Evolutionary conservation across 2,113 vertebrate species (phyloP).

Genomic region (Lophura nycthemera): DNA sequence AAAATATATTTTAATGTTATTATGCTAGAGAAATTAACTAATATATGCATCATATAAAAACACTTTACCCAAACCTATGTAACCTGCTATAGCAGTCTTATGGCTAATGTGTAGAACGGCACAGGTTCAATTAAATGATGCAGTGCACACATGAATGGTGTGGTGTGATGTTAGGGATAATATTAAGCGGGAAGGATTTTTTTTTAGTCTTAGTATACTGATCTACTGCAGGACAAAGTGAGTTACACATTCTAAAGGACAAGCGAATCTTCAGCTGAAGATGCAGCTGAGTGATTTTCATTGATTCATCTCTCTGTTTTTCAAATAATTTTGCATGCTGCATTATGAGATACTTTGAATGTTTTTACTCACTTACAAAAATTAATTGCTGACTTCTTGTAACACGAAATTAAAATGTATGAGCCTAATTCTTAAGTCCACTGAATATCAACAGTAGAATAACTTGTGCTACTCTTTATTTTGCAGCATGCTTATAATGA

Average conservation of each 20-base stretch:
- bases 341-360: conserved; percentile 60
- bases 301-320: conserved; percentile 56
- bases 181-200: background rate
- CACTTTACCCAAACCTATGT: conserved; percentile 73
- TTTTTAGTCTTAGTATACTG: background rate
- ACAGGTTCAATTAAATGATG: conserved; percentile 60
- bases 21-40: conserved; percentile 76
- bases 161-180: conserved; percentile 10
- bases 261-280: conserved; percentile 48
- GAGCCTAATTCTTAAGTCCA: conserved; percentile 55
- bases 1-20: conserved; percentile 82
- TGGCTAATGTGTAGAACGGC: conserved; percentile 32
- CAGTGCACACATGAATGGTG: conserved; percentile 12
- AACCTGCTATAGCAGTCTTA: conserved; percentile 60
- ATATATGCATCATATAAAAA: conserved; percentile 77
- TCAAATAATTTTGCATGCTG: conserved; percentile 65
- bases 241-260: conserved; percentile 47
- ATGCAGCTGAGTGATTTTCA: conserved; percentile 54
- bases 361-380: conserved; percentile 65
- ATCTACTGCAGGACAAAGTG: conserved; percentile 41
- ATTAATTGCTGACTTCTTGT: conserved; percentile 70
- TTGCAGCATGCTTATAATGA: conserved; percentile 48
- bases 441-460: conserved; percentile 46
- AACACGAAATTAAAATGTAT: conserved; percentile 67
- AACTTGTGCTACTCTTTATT: conserved; percentile 58